Conservation (phyloP, 35 echinoderm and acorn worm species). For the Chiridota heheva region DNA sequence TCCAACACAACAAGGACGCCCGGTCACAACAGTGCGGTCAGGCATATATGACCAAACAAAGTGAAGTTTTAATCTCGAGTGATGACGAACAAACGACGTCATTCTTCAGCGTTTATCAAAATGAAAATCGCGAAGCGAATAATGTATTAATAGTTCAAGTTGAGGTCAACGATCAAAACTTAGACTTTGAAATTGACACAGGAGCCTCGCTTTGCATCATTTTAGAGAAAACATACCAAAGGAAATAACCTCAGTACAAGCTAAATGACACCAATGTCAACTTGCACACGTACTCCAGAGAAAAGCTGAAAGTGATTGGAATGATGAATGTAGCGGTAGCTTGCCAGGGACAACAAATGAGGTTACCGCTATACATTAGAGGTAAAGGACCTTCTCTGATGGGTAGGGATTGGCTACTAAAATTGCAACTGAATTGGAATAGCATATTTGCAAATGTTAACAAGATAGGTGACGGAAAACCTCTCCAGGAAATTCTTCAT, state of each 20-base stretch:
- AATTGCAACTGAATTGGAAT: conserved; percentile 46
- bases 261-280: conserved; percentile 4
- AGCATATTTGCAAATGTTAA: conserved; percentile 24
- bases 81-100: neutral
- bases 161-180: neutral
- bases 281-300: conserved; percentile 37
- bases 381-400: conserved; percentile 22
- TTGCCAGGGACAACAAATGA: conserved; percentile 10
- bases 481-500: neutral
- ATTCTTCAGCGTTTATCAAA: neutral
- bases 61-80: neutral
- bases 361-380: conserved; percentile 12
- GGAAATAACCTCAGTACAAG: conserved; percentile 5
- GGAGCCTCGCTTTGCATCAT: conserved; percentile 20
- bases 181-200: conserved; percentile 34
- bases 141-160: neutral
- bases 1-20: conserved; percentile 30
- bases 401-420: conserved; percentile 39
- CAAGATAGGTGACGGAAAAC: neutral
- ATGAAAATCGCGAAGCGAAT: neutral
- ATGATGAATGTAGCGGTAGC: conserved; percentile 21
- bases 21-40: neutral
- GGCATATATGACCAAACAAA: neutral
- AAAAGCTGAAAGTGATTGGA: conserved; percentile 38
- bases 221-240: neutral